Evolutionary conservation across 2,888 invertebrate species (phyloP).

Genomic region (Pelosia muscerda): DNA sequence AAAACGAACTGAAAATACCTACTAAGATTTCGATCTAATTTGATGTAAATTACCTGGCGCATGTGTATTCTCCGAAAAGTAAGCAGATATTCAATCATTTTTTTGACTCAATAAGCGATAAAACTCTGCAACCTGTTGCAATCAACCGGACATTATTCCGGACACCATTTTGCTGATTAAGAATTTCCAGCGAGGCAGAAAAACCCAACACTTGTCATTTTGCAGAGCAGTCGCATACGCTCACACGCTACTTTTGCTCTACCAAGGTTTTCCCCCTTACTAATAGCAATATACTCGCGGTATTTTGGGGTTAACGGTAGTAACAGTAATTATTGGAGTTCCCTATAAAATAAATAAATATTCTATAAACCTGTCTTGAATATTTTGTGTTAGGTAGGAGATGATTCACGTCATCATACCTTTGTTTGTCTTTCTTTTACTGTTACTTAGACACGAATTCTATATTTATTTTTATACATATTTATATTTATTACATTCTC

Average conservation of each 20-base stretch:
- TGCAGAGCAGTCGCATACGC: not conserved
- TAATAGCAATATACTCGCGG: not conserved
- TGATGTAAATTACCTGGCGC: no score
- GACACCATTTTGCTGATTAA: not conserved
- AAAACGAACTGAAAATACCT: not conserved
- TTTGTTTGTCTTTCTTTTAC: no score
- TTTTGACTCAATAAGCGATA: not conserved
- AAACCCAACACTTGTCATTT: not conserved
- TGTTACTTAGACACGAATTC: no score
- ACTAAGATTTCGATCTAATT: not conserved
- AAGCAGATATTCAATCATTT: not conserved
- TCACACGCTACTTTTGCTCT: not conserved
- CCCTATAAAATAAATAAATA: no score
- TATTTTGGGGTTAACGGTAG: not conserved
- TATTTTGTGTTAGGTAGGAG: no score
- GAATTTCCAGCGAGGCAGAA: conserved; percentile 1
- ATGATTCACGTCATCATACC: no score
- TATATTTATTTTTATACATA: no score
- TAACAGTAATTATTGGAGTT: no score
- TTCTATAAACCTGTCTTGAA: no score
- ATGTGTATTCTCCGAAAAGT: not conserved
- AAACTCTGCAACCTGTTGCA: not conserved
- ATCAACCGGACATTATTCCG: not conserved
- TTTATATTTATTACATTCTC: no score
- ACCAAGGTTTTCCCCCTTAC: not conserved